Evolutionary conservation across 1,140 invertebrate genomes (phyloP).

Genomic region (Anastrepha ludens): DNA sequence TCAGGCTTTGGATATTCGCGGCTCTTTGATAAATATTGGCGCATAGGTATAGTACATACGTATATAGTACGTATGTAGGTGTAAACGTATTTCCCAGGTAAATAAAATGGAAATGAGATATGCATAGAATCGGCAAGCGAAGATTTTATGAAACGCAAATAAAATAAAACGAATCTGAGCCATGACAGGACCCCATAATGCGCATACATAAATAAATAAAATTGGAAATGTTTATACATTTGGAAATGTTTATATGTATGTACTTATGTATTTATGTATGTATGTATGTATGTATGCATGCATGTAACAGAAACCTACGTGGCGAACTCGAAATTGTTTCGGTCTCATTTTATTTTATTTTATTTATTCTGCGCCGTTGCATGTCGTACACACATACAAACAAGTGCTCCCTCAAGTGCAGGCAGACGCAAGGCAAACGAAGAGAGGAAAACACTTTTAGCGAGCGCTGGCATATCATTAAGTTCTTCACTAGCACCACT

Average conservation of each 20-base stretch:
- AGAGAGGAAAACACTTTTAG: neutral
- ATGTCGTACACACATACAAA: neutral
- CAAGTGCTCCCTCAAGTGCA: constrained; percentile 17
- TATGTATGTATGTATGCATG: too few relatives aligned
- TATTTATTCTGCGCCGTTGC: neutral
- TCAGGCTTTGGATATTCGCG: too few relatives aligned
- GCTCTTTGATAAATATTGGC: too few relatives aligned
- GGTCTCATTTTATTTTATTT: neutral
- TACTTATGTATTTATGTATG: too few relatives aligned
- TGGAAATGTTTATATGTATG: too few relatives aligned
- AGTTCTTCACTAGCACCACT: neutral
- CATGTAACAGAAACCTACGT: neutral
- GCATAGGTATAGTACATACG: too few relatives aligned
- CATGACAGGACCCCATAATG: neutral
- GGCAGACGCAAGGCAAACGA: neutral
- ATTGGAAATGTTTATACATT: too few relatives aligned
- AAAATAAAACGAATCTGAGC: neutral
- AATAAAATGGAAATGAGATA: too few relatives aligned
- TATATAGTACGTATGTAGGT: too few relatives aligned
- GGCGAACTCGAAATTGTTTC: neutral
- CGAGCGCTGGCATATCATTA: neutral
- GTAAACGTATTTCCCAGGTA: too few relatives aligned
- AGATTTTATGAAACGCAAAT: neutral
- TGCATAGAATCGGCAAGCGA: too few relatives aligned
- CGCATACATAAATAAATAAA: neutral